Percentiles rank a stretch among this genome's conserved stretches.
phyloP scores from a whole-genome alignment of 2,888 invertebrate species.

The Plebejus argus region DNA sequence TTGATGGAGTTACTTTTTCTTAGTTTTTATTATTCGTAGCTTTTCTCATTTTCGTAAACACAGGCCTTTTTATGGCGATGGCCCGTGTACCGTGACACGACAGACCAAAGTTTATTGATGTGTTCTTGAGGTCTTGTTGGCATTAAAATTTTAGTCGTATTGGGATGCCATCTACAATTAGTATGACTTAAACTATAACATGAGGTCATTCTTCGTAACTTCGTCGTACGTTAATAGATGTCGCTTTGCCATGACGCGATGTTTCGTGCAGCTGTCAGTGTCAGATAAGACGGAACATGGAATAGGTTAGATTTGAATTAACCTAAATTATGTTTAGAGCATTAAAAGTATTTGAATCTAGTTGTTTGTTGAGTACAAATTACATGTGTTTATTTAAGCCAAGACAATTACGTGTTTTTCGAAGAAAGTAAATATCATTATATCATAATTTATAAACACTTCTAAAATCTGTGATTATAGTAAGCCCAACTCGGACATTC shows the following conservation, averaged over 20 bases:
- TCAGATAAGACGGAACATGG: slow-evolving; percentile 37
- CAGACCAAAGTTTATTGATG: too few relatives aligned
- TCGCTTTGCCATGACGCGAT: slow-evolving; percentile 43
- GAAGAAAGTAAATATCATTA: slow-evolving; percentile 38
- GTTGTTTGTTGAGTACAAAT: slow-evolving; percentile 41
- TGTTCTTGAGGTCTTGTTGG: too few relatives aligned
- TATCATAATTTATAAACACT: background rate
- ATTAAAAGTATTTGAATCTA: slow-evolving; percentile 50
- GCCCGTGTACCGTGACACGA: too few relatives aligned
- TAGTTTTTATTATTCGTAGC: too few relatives aligned
- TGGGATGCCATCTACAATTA: background rate
- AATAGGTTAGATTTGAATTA: slow-evolving; percentile 37
- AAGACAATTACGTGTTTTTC: slow-evolving; percentile 37
- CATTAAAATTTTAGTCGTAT: background rate
- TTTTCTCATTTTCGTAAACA: too few relatives aligned
- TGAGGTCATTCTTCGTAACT: background rate
- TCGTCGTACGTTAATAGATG: slow-evolving; percentile 48
- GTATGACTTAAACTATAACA: background rate
- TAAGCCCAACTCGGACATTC: background rate
- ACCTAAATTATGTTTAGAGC: slow-evolving; percentile 49
- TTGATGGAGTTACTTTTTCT: too few relatives aligned
- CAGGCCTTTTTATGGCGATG: too few relatives aligned
- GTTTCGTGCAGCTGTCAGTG: background rate
- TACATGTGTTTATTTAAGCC: slow-evolving; percentile 30
- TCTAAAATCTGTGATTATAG: background rate